phyloP scores from a whole-genome alignment of 2,797 vertebrate species.

The Australoheros facetus region DNA sequence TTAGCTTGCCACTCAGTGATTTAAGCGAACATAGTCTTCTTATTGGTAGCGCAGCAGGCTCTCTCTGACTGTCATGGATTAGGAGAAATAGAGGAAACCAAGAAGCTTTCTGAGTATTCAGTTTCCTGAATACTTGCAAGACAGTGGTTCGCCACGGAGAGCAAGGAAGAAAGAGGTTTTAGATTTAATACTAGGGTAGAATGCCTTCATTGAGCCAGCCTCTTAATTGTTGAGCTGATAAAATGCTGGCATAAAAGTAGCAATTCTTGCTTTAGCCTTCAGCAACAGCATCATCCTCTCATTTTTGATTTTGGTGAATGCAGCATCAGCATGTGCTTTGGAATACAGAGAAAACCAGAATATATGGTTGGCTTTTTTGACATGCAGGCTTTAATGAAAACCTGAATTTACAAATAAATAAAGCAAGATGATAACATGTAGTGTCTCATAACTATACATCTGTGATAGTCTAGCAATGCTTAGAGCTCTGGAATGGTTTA shows the following conservation, averaged over 20 bases:
- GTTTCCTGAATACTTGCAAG: constrained; percentile 35
- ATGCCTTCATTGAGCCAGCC: constrained; percentile 14
- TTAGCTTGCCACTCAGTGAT: constrained; percentile 68
- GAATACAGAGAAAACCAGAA: constrained; percentile 3
- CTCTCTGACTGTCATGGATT: constrained; percentile 61
- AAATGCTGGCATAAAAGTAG: constrained; percentile 22
- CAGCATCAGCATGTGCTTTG: not conserved
- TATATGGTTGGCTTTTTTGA: not conserved
- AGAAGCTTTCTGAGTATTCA: constrained; percentile 34
- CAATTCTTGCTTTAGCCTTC: constrained; percentile 30
- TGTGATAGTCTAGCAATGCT: not conserved
- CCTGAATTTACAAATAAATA: not conserved
- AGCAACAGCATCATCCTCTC: constrained; percentile 18
- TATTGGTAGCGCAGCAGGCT: constrained; percentile 53
- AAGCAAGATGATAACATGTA: not conserved
- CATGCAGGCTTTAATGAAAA: constrained; percentile 8
- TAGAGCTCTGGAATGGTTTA: not conserved
- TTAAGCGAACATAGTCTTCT: constrained; percentile 63
- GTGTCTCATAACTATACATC: not conserved
- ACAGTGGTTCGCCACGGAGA: constrained; percentile 23
- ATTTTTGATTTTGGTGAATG: constrained; percentile 29
- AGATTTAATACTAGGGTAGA: constrained; percentile 16
- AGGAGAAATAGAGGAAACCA: constrained; percentile 44
- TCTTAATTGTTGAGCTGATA: constrained; percentile 56
- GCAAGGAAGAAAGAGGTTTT: constrained; percentile 29